A percentile compares a stretch with the other conserved stretches of the same genome.
These are phyloP conservation scores for Gastrophryne carolinensis DNA, from an alignment of 2,797 vertebrate species.

Conservation along the genomic window DNA sequence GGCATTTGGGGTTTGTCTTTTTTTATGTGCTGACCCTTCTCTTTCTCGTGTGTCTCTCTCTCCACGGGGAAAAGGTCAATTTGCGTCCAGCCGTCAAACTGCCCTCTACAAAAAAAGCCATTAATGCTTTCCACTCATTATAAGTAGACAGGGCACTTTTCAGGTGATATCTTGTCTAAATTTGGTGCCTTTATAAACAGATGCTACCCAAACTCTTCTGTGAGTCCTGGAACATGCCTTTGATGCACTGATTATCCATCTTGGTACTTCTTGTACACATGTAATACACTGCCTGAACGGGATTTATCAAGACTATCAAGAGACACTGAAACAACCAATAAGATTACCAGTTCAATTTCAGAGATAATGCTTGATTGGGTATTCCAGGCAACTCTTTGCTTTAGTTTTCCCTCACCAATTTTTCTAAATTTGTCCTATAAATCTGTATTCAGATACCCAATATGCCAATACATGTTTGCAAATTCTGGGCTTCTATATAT, in stretches of 20 bases:
- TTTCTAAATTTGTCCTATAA: no score
- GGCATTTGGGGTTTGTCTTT: constrained; percentile 52
- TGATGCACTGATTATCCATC: neutral
- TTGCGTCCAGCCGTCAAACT: constrained; percentile 46
- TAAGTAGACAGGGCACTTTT: constrained; percentile 35
- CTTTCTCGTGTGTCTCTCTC: constrained; percentile 47
- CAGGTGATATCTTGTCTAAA: constrained; percentile 22
- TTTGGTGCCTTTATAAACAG: neutral
- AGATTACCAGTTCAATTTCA: no score
- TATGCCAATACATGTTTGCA: no score
- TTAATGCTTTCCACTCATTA: constrained; percentile 41
- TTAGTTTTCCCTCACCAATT: no score
- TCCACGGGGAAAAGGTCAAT: constrained; percentile 52
- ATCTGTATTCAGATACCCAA: no score
- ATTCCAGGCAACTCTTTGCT: no score
- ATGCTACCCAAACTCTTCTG: neutral
- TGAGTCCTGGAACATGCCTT: neutral
- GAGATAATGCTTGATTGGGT: no score
- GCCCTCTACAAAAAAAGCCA: constrained; percentile 45
- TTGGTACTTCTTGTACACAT: neutral
- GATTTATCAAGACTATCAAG: no score
- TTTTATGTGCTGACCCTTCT: constrained; percentile 47
- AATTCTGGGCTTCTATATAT: no score
- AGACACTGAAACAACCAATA: no score
- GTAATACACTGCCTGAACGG: neutral